Percentiles rank a stretch among this genome's conserved stretches.
Conservation (phyloP, 2,888 invertebrate species). For the Cosmia trapezina region DNA sequence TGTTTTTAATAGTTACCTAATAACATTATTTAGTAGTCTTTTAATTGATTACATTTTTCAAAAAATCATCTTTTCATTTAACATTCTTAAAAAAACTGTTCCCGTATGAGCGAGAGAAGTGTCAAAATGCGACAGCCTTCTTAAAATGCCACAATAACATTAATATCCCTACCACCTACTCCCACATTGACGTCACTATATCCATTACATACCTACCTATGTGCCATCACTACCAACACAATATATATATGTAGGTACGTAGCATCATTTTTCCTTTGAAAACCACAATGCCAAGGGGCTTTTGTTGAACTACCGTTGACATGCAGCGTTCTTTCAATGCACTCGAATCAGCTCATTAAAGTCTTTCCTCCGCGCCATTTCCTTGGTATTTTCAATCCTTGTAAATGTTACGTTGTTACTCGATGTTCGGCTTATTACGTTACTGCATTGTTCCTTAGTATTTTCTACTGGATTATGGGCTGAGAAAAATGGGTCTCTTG, state of each 20-base stretch:
- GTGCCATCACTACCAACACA: conserved; percentile 17
- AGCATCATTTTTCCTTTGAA: conserved; percentile 78
- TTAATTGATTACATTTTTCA: no score
- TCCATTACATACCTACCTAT: conserved; percentile 7
- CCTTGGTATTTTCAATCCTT: conserved; percentile 76
- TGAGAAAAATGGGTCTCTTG: conserved; percentile 20
- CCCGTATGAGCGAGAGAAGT: no score
- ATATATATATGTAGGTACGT: neutral
- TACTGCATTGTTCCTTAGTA: conserved; percentile 53
- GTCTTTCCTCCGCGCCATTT: conserved; percentile 81
- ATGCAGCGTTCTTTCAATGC: conserved; percentile 73
- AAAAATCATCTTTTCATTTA: no score
- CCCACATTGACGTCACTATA: conserved; percentile 52
- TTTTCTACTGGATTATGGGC: conserved; percentile 45
- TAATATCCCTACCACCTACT: conserved; percentile 17
- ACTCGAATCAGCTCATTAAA: conserved; percentile 83
- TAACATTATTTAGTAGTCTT: no score
- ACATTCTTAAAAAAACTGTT: no score
- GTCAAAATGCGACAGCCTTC: no score
- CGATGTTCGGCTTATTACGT: conserved; percentile 70
- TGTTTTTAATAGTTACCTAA: no score
- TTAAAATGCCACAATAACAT: neutral
- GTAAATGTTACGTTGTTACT: conserved; percentile 67
- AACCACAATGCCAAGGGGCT: conserved; percentile 74
- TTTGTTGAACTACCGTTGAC: conserved; percentile 70